These are phyloP conservation scores for Hydrozoanthus tunicans DNA, from an alignment of 64 coral and sea anemone genomes.

Conservation along the genomic window DNA sequence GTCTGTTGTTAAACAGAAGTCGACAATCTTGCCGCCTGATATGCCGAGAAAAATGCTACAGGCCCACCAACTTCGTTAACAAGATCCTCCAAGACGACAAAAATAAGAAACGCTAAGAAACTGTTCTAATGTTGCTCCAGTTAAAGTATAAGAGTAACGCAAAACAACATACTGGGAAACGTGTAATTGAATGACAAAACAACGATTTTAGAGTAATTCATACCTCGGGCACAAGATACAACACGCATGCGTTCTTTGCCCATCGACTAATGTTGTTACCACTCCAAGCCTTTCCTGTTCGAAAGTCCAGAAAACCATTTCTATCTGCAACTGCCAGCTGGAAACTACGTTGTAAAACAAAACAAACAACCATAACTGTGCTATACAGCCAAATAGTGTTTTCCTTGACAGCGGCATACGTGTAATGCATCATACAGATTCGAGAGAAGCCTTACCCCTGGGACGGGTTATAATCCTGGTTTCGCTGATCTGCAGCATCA, in stretches of 20 bases:
- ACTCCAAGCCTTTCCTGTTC: conserved; percentile 45
- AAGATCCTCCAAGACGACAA: not conserved
- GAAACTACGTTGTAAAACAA: not conserved
- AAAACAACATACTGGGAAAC: too few species aligned
- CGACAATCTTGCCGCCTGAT: too few species aligned
- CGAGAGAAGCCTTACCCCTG: too few species aligned
- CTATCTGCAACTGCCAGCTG: conserved; percentile 33
- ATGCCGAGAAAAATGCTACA: too few species aligned
- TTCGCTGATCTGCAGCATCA: too few species aligned
- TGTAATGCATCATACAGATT: too few species aligned
- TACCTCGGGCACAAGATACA: conserved; percentile 51
- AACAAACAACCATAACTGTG: not conserved
- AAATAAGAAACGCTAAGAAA: too few species aligned
- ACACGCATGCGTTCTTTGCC: conserved; percentile 54
- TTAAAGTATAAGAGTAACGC: too few species aligned
- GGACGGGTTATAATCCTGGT: too few species aligned
- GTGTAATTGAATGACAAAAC: too few species aligned
- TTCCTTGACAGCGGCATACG: not conserved
- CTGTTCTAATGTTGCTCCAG: too few species aligned
- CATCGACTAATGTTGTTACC: conserved; percentile 51
- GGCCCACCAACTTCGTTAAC: not conserved
- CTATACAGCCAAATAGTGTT: not conserved
- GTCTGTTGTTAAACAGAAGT: not conserved
- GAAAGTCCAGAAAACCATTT: conserved; percentile 38
- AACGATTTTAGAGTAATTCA: not conserved